Evolutionary conservation across 2,888 invertebrate genomes (phyloP).

Genomic region (Orchesella flavescens): DNA sequence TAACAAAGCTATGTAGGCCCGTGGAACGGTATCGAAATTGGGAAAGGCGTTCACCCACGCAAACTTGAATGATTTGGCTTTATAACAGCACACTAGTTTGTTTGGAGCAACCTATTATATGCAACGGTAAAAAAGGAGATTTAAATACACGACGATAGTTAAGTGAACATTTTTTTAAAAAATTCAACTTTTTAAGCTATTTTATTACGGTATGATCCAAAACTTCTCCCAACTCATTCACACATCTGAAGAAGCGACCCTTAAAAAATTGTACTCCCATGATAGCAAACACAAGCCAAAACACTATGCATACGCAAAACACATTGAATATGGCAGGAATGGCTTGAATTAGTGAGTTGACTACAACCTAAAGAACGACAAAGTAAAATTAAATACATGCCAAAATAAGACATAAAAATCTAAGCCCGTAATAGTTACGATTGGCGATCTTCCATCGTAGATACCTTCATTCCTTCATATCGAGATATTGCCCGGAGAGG

Average conservation of each 20-base stretch:
- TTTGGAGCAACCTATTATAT: conserved; percentile 43
- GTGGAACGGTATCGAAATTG: conserved; percentile 94
- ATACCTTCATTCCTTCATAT: conserved; percentile 96
- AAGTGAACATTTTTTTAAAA: no score
- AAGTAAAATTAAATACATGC: no score
- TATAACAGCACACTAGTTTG: conserved; percentile 56
- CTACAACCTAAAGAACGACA: conserved; percentile 82
- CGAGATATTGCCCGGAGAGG: conserved; percentile 95
- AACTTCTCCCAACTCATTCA: conserved; percentile 79
- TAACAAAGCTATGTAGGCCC: conserved; percentile 92
- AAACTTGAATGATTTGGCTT: conserved; percentile 79
- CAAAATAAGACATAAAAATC: no score
- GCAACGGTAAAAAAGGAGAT: not conserved
- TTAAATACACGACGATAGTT: no score
- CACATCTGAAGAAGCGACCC: conserved; percentile 95
- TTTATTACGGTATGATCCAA: conserved; percentile 34
- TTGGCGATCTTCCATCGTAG: not conserved
- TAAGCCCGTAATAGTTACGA: no score
- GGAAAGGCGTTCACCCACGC: conserved; percentile 95
- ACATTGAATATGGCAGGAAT: conserved; percentile 98
- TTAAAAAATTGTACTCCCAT: conserved; percentile 98
- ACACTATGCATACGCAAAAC: conserved; percentile 93
- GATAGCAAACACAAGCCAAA: conserved; percentile 98
- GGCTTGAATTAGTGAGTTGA: conserved; percentile 96
- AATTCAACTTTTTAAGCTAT: no score